Evolutionary conservation across 2,888 invertebrate species (phyloP).

Genomic region (Anoncus sp.): DNA sequence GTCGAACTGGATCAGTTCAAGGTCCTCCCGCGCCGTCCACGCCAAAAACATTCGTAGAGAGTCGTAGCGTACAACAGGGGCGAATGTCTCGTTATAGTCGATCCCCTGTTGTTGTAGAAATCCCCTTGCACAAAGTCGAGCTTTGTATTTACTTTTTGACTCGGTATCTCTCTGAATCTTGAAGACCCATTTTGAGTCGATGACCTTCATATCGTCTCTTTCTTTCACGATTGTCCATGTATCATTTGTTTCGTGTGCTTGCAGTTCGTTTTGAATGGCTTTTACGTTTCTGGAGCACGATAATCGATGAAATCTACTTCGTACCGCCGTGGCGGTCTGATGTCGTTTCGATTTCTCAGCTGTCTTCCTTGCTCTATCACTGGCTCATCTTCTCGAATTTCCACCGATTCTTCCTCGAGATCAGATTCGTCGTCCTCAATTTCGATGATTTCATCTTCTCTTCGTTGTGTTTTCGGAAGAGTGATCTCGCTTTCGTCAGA

Average conservation of each 20-base stretch:
- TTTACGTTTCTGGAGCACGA: not conserved
- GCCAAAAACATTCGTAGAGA: conserved; percentile 1
- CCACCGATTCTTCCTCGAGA: not conserved
- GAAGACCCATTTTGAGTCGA: conserved; percentile 43
- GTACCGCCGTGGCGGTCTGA: not conserved
- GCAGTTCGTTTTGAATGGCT: not conserved
- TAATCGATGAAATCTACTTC: conserved; percentile 2
- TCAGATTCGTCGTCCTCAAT: not conserved
- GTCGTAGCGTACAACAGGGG: conserved; percentile 19
- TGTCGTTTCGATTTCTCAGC: not conserved
- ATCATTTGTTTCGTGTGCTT: conserved; percentile 17
- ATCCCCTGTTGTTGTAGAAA: conserved; percentile 28
- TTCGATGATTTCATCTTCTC: not conserved
- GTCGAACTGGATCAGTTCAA: not conserved
- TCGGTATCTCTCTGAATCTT: conserved; percentile 10
- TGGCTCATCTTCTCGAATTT: not conserved
- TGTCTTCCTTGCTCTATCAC: not conserved
- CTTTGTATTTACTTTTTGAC: conserved; percentile 16
- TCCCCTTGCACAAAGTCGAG: conserved; percentile 32
- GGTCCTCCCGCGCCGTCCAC: not conserved
- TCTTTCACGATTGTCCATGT: not conserved
- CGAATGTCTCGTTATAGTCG: no score
- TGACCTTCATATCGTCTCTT: conserved; percentile 4
- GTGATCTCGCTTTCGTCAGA: not conserved
- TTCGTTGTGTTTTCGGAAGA: no score